Evolutionary conservation across 2,113 vertebrate genomes (phyloP), one percentile per base, ranked within the genome.

Genomic region (Calonectris borealis): DNA sequence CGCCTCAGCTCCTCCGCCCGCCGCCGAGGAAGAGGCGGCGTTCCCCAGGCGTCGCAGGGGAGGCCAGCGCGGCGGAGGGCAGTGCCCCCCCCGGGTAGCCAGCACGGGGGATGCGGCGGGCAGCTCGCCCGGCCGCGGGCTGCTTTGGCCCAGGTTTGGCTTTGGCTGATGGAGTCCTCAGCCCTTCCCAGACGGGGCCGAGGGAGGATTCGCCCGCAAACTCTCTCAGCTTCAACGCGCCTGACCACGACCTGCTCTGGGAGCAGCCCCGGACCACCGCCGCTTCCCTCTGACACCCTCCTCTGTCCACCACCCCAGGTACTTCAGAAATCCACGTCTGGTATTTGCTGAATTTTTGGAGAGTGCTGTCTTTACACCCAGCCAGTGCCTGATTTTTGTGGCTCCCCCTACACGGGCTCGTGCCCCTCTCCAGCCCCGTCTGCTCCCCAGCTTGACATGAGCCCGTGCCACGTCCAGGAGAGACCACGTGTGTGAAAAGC

Each of bases 71-170:
- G 7, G 36, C 36, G 36, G 38, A 40, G 38, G 38, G 38, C 38
- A 40, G 42, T 8, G 11, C 11, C 42, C 42, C 5, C 42, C 42
- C 42, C 42, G 11, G 42, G 42, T 10, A 42, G 42, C 15, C 55
- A 79, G 70, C 70, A 34, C 0, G 0, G 46, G 24, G 11, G 16
- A n/a, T 17, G 55, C n/a, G 31, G 55, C 2, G 0, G 16, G 32
- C 38, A 40, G 38, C 38, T 10, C 38, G 38, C 38, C 86, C 32
- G 34, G 25, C 62, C 25, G 14, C 9, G 2, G 58, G 32, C 11
- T 27, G 7, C 9, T 19, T 40, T n/a, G 38, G 42, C 20, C 34
- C 17, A 10, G 36, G 21, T 36, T 65, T 65, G 44, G 6, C 57
- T 54, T 32, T 2, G 12, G 38, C 15, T 54, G 57, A 58, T 0